Evolutionary conservation across 2,113 vertebrate genomes (phyloP).

Genomic region (Chauna torquata): DNA sequence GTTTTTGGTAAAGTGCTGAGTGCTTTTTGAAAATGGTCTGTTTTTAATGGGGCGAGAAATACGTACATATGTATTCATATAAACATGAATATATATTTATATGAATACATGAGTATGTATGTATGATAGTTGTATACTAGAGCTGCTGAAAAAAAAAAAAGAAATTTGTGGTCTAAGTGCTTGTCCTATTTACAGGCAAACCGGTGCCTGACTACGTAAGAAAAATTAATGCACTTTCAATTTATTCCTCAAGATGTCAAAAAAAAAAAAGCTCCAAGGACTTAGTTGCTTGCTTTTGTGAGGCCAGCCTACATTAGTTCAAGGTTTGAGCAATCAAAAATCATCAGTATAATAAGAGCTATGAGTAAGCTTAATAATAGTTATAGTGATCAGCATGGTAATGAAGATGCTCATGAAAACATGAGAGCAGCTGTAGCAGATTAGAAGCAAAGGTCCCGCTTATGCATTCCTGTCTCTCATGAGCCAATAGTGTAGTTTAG

Average conservation of each 20-base stretch:
- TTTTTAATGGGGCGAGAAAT: background rate
- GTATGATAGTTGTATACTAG: background rate
- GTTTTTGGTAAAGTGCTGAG: background rate
- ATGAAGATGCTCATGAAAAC: background rate
- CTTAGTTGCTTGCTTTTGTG: background rate
- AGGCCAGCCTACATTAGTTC: background rate
- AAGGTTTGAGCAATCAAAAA: background rate
- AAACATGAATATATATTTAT: no score
- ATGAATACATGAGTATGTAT: background rate
- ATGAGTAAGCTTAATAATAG: background rate
- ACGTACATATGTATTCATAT: background rate
- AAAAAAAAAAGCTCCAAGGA: background rate
- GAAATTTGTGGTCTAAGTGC: background rate
- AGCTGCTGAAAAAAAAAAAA: background rate
- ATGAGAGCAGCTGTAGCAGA: background rate
- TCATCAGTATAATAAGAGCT: background rate
- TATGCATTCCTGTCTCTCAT: background rate
- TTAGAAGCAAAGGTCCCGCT: background rate
- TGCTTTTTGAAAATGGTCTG: background rate
- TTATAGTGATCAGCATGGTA: background rate
- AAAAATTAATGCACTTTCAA: background rate
- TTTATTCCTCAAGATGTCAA: background rate
- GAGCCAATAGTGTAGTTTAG: background rate
- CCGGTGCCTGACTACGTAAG: background rate
- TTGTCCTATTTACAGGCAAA: background rate